phyloP scores from a whole-genome alignment of 1,140 invertebrate species.

The Patella vulgata region DNA sequence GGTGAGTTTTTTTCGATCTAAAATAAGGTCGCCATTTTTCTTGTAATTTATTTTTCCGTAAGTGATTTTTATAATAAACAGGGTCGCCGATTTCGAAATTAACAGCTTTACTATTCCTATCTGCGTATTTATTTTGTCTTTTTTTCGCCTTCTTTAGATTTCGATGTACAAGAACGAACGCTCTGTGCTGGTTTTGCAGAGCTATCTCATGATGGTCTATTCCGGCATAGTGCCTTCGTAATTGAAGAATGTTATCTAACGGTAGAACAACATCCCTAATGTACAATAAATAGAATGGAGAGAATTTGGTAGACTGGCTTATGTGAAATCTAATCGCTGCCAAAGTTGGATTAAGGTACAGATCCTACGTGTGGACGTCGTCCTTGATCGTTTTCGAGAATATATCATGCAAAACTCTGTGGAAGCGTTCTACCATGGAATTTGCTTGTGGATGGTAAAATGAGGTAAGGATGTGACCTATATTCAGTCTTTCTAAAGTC shows the following conservation, averaged over 20 bases:
- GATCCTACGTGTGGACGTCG: constrained; percentile 17
- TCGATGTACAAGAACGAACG: not conserved
- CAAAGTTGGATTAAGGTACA: constrained; percentile 23
- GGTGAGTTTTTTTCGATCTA: constrained; percentile 8
- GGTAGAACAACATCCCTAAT: too few relatives aligned
- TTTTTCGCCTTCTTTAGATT: constrained; percentile 2
- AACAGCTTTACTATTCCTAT: not conserved
- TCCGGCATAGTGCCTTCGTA: constrained; percentile 15
- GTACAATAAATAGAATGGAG: constrained; percentile 16
- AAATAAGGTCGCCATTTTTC: constrained; percentile 14
- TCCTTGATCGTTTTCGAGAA: constrained; percentile 25
- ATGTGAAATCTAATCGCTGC: constrained; percentile 25
- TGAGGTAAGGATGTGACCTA: constrained; percentile 17
- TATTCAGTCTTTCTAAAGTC: constrained; percentile 14
- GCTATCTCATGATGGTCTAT: not conserved
- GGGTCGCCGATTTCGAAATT: constrained; percentile 10
- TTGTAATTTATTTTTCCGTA: constrained; percentile 8
- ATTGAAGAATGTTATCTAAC: constrained; percentile 23
- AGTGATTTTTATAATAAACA: constrained; percentile 16
- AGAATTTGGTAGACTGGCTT: constrained; percentile 13
- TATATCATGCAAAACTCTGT: constrained; percentile 28
- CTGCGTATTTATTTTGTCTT: constrained; percentile 12
- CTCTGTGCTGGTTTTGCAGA: constrained; percentile 12
- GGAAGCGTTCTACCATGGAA: constrained; percentile 26
- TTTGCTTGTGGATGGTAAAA: constrained; percentile 21